phyloP scores from a whole-genome alignment of 2,113 vertebrate species.

The Formicarius rufipectus region DNA sequence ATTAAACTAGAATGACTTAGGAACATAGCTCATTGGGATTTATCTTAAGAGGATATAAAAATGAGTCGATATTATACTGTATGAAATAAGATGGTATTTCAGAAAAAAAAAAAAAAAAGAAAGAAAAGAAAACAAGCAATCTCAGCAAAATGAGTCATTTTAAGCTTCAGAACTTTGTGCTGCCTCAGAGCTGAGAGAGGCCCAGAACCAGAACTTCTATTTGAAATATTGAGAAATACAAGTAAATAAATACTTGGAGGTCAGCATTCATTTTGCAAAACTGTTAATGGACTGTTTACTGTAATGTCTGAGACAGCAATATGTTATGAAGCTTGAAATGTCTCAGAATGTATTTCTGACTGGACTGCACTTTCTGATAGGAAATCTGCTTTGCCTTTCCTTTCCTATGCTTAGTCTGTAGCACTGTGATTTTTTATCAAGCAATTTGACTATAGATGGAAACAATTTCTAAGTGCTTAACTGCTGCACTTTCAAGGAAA shows the following conservation, averaged over 20 bases:
- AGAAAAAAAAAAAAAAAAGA: neutral
- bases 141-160: slow-evolving; percentile 48
- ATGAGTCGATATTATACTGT: slow-evolving; percentile 11
- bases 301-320: slow-evolving; percentile 62
- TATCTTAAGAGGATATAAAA: slow-evolving; percentile 47
- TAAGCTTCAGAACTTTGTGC: slow-evolving; percentile 59
- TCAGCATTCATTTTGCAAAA: slow-evolving; percentile 66
- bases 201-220: neutral
- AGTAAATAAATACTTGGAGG: slow-evolving; percentile 50
- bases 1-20: neutral
- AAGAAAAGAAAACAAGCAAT: neutral
- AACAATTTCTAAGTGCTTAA: neutral
- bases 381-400: slow-evolving; percentile 48
- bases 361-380: slow-evolving; percentile 27
- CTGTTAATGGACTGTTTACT: slow-evolving; percentile 45
- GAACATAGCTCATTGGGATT: neutral
- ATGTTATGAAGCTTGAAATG: slow-evolving; percentile 68
- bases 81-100: slow-evolving; percentile 43
- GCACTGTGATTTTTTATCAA: slow-evolving; percentile 3
- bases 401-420: neutral
- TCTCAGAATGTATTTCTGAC: slow-evolving; percentile 45
- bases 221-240: slow-evolving; percentile 47
- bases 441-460: neutral
- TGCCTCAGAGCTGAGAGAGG: slow-evolving; percentile 51
- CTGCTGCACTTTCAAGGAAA: neutral